These are phyloP conservation scores for Parotocinclus haroldoi DNA, from an alignment of 2,797 vertebrate genomes.

Conservation along the genomic window DNA sequence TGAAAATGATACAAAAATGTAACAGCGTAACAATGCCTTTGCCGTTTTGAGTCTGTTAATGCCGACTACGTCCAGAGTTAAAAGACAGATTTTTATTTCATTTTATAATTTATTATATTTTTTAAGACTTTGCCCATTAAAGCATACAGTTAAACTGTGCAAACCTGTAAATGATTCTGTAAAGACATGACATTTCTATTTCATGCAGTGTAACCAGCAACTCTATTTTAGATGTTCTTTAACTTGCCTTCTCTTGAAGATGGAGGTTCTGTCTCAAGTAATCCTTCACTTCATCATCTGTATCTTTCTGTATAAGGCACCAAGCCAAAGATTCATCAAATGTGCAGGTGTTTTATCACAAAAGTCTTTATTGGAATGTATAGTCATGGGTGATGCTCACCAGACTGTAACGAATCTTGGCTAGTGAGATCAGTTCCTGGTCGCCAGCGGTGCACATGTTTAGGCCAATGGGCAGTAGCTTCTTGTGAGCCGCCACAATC, in stretches of 20 bases:
- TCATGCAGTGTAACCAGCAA: too few relatives aligned
- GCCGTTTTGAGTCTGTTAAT: too few relatives aligned
- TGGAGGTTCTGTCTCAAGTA: slow-evolving; percentile 89
- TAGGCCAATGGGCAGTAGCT: slow-evolving; percentile 95
- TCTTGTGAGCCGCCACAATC: slow-evolving; percentile 94
- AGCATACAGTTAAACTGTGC: too few relatives aligned
- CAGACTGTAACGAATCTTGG: slow-evolving; percentile 87
- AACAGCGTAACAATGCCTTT: too few relatives aligned
- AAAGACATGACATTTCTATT: too few relatives aligned
- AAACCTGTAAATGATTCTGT: too few relatives aligned
- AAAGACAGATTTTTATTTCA: too few relatives aligned
- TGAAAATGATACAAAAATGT: too few relatives aligned
- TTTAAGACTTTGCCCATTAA: too few relatives aligned
- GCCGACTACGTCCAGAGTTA: too few relatives aligned
- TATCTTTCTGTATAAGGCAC: slow-evolving; percentile 82
- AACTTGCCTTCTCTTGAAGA: slow-evolving; percentile 88
- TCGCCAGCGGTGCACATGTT: slow-evolving; percentile 98
- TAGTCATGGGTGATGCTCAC: slow-evolving; percentile 65
- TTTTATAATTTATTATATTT: too few relatives aligned
- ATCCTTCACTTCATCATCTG: slow-evolving; percentile 95
- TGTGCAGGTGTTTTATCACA: not conserved
- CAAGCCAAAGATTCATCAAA: slow-evolving; percentile 1
- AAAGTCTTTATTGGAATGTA: not conserved
- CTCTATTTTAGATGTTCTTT: not conserved
- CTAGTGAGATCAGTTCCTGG: slow-evolving; percentile 93